Evolutionary conservation across 37 sponge, comb jelly and placozoan genomes (phyloP).

Genomic region (Diacarnus erythraeanus): DNA sequence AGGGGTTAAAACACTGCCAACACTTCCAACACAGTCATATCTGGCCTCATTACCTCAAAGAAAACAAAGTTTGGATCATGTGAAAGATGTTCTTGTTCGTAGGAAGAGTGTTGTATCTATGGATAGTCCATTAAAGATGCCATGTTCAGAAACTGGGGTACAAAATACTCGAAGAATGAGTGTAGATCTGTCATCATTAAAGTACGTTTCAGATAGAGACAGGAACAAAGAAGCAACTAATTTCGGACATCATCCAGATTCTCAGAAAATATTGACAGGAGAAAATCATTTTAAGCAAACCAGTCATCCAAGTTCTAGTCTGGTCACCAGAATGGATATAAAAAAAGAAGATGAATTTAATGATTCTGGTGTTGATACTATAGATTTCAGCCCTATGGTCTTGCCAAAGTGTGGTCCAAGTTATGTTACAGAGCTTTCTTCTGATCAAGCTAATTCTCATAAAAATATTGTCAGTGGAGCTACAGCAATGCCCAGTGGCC

Average conservation of each 20-base stretch:
- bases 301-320: neutral
- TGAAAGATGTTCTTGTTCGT: neutral
- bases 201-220: neutral
- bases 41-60: too few species aligned
- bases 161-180: neutral
- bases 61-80: slow-evolving; percentile 8
- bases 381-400: too few species aligned
- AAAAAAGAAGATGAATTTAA: neutral
- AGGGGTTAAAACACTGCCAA: neutral
- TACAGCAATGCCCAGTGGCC: neutral
- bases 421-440: too few species aligned
- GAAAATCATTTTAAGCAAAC: neutral
- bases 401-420: too few species aligned
- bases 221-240: neutral
- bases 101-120: neutral
- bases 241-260: neutral
- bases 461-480: slow-evolving; percentile 2
- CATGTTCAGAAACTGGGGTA: neutral
- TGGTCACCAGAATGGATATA: neutral
- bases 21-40: neutral
- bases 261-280: neutral
- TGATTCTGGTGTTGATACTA: neutral
- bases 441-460: neutral
- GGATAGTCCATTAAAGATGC: neutral
- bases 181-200: neutral